Evolutionary conservation across 2,797 vertebrate genomes (phyloP), one percentile per base, ranked within the genome.

Genomic region (Schizopygopsis malacanthus): DNA sequence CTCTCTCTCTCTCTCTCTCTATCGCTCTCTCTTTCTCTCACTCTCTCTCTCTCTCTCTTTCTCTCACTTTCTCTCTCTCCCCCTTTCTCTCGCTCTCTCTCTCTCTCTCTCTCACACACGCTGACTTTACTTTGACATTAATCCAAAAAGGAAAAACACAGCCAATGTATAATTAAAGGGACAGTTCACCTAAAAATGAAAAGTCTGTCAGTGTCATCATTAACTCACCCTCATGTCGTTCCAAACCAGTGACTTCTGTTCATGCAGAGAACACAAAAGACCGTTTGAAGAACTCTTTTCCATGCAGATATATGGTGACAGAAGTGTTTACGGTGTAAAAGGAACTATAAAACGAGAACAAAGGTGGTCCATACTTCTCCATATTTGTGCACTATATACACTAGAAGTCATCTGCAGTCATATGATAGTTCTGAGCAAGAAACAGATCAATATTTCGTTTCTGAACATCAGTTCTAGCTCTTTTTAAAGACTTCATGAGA

Each of bases 41-140:
- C 28, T 28, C 28, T 28, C 28, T 28, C 28, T 28, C 28, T 28
- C 28, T 28, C 28, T 28, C 28, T 28, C 28, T 28, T 1, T 28
- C 28, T 28, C 1, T 28, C 28, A 1, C 28, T 1, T 1, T 28
- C 1, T 28, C 28, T 28, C 28, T 28, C 28, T 28, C 28, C 1
- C 28, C 1, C 80, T 73, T 86, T 89, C 72, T 56, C 45, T 70
- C 78, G 67, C 73, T 79, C 18, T 18, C 56, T 41, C 80, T 73
- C 87, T 89, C 72, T 56, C 45, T 86, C 83, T 90, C 90, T 81
- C 61, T 16, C 15, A 0, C 11, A 2, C 50, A 3, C 39, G 33
- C 11, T 25, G 20, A 69, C 61, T 59, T 75, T 86, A 18, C n/a
- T 75, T 70, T 82, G 41, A 72, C 28, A 63, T 73, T 47, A 20